Percentiles rank a stretch among this genome's conserved stretches.
Evolutionary conservation across 2,888 invertebrate genomes (phyloP).

Genomic region (Tenthredo notha): DNA sequence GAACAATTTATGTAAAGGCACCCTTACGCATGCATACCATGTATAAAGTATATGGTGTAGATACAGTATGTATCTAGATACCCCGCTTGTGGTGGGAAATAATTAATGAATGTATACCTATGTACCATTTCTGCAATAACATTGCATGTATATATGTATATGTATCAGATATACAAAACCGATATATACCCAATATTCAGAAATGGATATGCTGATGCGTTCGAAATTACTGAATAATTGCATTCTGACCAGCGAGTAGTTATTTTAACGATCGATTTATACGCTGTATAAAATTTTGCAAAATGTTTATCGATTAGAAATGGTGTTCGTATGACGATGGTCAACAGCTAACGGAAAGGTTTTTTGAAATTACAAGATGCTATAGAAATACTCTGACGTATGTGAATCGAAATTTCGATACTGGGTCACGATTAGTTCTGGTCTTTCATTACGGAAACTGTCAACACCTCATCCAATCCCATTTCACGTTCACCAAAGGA

Average conservation of each 20-base stretch:
- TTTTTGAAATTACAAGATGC: not conserved
- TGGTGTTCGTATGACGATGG: not conserved
- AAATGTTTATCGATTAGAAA: not conserved
- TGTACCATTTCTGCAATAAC: not conserved
- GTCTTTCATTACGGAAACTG: slow-evolving; percentile 39
- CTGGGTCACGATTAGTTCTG: not conserved
- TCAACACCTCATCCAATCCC: slow-evolving; percentile 33
- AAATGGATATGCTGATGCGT: not conserved
- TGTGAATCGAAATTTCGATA: slow-evolving; percentile 12
- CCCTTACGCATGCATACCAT: not conserved
- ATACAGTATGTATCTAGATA: not conserved
- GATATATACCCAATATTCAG: not conserved
- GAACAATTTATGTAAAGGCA: slow-evolving; percentile 13
- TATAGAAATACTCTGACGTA: not conserved
- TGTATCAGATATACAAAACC: not conserved
- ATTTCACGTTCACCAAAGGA: not conserved
- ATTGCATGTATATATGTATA: not conserved
- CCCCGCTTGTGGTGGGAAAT: not conserved
- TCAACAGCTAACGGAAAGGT: not conserved
- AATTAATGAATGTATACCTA: not conserved
- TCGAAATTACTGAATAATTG: not conserved
- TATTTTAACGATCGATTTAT: not conserved
- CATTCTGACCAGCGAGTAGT: not conserved
- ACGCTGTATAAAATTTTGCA: not conserved
- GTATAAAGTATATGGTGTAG: not conserved